A percentile compares a stretch with the other conserved stretches of the same genome.
Conservation (phyloP, 64 coral and sea anemone genomes). For the Anthopleura sola region DNA sequence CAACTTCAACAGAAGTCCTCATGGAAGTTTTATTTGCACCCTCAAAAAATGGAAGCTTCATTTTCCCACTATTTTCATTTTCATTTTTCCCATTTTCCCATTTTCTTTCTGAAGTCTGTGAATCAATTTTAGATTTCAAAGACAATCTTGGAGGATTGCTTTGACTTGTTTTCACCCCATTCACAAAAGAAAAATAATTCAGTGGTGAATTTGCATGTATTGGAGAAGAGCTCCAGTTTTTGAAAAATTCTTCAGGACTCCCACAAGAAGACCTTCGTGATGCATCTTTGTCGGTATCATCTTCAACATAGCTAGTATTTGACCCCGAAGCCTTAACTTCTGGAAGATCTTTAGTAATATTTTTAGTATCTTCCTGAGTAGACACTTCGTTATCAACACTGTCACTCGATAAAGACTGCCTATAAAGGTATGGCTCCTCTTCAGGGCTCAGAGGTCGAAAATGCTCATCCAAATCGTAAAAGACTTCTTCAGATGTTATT, state of each 20-base stretch:
- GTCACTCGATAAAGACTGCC: not conserved
- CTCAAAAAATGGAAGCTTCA: not conserved
- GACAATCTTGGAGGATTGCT: not conserved
- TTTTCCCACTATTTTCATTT: not conserved
- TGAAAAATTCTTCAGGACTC: not conserved
- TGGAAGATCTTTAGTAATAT: not conserved
- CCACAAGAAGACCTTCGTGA: not conserved
- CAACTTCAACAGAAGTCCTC: no score
- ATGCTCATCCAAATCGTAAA: not conserved
- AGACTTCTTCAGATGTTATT: not conserved
- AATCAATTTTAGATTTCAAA: not conserved
- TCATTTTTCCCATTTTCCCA: not conserved
- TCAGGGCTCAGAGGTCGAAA: not conserved
- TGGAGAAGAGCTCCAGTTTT: not conserved
- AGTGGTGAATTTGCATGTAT: not conserved
- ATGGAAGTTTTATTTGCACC: not conserved
- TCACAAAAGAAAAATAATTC: not conserved
- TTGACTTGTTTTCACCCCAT: not conserved
- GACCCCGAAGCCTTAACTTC: not conserved
- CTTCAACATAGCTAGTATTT: not conserved
- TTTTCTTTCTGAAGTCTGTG: not conserved
- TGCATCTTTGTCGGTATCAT: not conserved
- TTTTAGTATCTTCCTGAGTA: not conserved
- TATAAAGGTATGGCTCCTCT: not conserved
- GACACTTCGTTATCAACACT: not conserved